phyloP scores from a whole-genome alignment of 2,113 vertebrate species.

The Etia nguti region DNA sequence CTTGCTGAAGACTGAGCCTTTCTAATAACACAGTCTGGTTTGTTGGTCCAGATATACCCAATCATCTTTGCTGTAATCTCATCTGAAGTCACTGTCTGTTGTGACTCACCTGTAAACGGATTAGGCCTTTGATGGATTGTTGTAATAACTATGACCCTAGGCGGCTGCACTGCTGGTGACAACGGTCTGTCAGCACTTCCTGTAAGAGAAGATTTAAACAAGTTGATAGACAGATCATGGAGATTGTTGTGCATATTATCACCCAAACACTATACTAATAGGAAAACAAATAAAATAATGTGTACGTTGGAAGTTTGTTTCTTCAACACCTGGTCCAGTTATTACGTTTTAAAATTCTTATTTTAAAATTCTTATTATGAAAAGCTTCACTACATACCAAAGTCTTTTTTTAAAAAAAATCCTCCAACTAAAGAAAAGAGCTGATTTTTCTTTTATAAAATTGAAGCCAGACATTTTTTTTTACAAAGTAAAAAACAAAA shows the following conservation, averaged over 20 bases:
- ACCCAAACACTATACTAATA: background rate
- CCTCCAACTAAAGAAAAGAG: background rate
- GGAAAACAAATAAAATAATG: background rate
- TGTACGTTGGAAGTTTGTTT: background rate
- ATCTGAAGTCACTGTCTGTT: conserved; percentile 45
- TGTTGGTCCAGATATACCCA: conserved; percentile 42
- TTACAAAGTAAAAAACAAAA: background rate
- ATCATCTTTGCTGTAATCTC: conserved; percentile 41
- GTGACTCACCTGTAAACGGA: conserved; percentile 50
- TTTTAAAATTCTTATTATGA: background rate
- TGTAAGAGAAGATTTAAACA: background rate
- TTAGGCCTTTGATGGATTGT: conserved; percentile 38
- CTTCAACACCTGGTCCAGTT: background rate
- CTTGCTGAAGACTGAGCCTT: conserved; percentile 33
- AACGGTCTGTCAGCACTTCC: conserved; percentile 23
- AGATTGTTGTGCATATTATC: background rate
- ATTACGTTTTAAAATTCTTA: background rate
- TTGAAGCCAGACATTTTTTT: too few relatives aligned
- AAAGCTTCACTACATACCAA: background rate
- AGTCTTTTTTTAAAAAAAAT: background rate
- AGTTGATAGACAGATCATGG: background rate
- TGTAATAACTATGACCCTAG: conserved; percentile 18
- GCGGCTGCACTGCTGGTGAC: background rate
- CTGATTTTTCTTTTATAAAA: background rate
- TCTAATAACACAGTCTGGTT: conserved; percentile 54